phyloP scores from a whole-genome alignment of 2,888 invertebrate species.

The Seira sanloemensis region DNA sequence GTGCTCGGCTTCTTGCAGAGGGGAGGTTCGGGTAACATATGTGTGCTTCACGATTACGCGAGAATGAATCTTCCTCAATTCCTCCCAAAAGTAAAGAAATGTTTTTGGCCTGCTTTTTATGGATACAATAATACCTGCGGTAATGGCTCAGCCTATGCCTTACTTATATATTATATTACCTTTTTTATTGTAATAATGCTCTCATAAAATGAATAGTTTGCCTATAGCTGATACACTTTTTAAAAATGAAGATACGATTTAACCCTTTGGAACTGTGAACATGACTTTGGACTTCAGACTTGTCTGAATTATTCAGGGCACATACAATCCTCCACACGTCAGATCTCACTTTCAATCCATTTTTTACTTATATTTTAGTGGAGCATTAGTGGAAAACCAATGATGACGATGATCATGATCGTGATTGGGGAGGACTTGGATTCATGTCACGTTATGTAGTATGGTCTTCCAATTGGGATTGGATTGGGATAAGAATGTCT shows the following conservation, averaged over 20 bases:
- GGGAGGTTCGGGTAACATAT: conserved; percentile 54
- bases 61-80: conserved; percentile 50
- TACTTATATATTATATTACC: no score
- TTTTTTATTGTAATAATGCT: no score
- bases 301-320: conserved; percentile 56
- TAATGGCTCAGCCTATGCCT: no score
- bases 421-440: conserved; percentile 47
- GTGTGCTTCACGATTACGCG: conserved; percentile 54
- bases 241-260: conserved; percentile 31
- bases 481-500: no score
- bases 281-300: conserved; percentile 35
- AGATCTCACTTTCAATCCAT: conserved; percentile 58
- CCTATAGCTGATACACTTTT: conserved; percentile 21
- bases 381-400: no score
- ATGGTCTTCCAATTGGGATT: no score
- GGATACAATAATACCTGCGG: no score
- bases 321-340: conserved; percentile 46
- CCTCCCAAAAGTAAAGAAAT: conserved; percentile 26
- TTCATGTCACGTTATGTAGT: conserved; percentile 55
- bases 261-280: conserved; percentile 47
- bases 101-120: conserved; percentile 21
- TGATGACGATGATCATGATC: no score
- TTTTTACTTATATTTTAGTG: no score
- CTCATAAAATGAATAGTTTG: conserved; percentile 8
- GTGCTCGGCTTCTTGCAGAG: background rate